Evolutionary conservation across 2,888 invertebrate genomes (phyloP), one percentile per base, ranked within the genome.

Genomic region (Caenorhabditis japonica): DNA sequence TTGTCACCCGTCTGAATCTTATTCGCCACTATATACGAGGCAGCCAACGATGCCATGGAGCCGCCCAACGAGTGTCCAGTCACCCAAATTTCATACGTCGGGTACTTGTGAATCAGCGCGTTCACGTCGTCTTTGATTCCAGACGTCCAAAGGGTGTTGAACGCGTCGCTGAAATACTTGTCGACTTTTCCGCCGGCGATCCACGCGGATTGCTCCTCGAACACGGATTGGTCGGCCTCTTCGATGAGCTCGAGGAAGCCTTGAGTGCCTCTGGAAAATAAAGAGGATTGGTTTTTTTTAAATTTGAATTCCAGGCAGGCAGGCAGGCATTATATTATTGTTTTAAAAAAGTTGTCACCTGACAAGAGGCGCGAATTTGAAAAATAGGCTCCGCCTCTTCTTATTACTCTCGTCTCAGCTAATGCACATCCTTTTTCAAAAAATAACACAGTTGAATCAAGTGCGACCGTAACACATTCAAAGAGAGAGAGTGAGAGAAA

Each of bases 161-260:
- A 84, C 8, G 83, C 84, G 43, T 81, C 79, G 49, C 75, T 75
- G 62, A 84, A 84, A 66, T 84, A 84, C 58, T 79, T 74, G 30
- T 76, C 77, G 13, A 83, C 83, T 58, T 78, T 74, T 46, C 84
- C 84, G 15, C 77, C 82, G 47, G 72, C 71, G 34, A 60, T 21
- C 71, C 75, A 77, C 15, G 44, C 17, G 4, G 55, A 51, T 53
- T 76, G 51, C 39, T 61, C 49, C 34, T 69, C 46, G 59, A 82
- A 77, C 3, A 77, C 61, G 15, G 70, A 71, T 43, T 81, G 44
- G 58, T 80, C 75, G 19, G 77, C 80, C 53, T 84, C 84, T 30
- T 71, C 69, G 33, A 82, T 53, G 12, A 84, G 59, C 68, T 84
- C 76, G 4, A 77, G 33, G 56, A 79, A 77, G 5, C 75, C 76